These are phyloP conservation scores for Eptesicus fuscus DNA, from an alignment of 2,113 vertebrate genomes.

Conservation along the genomic window DNA sequence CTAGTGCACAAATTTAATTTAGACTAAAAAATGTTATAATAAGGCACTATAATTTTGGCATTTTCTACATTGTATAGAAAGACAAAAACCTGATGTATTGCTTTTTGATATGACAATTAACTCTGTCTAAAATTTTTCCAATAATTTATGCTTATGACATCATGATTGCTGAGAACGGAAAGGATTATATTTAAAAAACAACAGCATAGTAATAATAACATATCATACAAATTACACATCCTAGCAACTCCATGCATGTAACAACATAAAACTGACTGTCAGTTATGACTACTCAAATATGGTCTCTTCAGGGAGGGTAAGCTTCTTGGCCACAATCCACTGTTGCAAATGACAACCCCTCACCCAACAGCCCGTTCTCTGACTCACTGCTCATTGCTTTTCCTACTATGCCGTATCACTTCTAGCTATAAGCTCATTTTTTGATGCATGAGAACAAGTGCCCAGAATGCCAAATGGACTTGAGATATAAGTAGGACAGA, in stretches of 20 bases:
- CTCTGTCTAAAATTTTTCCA: neutral
- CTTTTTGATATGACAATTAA: neutral
- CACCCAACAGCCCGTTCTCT: neutral
- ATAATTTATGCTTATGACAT: neutral
- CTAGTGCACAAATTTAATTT: neutral
- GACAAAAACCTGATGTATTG: neutral
- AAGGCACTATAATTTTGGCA: neutral
- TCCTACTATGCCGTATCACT: neutral
- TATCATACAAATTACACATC: too few species aligned
- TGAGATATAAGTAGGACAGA: neutral
- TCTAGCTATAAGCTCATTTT: neutral
- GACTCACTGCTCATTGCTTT: neutral
- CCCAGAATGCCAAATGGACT: neutral
- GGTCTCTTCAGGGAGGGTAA: neutral
- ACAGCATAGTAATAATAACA: neutral
- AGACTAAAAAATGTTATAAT: neutral
- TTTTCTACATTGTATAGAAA: neutral
- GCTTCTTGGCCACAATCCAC: neutral
- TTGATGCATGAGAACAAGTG: neutral
- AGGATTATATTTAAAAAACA: neutral
- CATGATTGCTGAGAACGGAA: neutral
- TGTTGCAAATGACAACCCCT: neutral
- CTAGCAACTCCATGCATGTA: neutral
- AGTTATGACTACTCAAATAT: neutral
- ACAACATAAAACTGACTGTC: neutral